phyloP scores from a whole-genome alignment of 2,113 vertebrate genomes.

The Cisticola juncidis region DNA sequence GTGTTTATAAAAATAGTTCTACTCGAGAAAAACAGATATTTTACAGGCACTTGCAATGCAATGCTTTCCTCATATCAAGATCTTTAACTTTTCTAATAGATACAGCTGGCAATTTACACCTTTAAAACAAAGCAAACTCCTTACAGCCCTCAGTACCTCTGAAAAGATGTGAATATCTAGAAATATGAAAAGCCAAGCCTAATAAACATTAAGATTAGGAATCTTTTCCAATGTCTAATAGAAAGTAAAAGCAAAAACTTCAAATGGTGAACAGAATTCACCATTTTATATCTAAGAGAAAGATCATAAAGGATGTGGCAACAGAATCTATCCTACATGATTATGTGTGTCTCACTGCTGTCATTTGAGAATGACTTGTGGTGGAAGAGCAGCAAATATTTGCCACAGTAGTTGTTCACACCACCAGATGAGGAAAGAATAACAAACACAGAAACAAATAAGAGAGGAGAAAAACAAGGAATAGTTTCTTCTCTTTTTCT shows the following conservation, averaged over 20 bases:
- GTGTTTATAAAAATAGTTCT: not conserved
- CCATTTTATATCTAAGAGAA: not conserved
- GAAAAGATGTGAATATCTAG: not conserved
- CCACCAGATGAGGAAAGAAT: not conserved
- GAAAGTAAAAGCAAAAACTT: not conserved
- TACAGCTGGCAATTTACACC: not conserved
- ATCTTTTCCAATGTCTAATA: not conserved
- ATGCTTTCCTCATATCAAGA: not conserved
- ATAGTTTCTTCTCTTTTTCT: not conserved
- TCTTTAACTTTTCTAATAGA: not conserved
- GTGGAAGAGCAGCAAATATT: not conserved
- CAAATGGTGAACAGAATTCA: not conserved
- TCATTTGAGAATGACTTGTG: not conserved
- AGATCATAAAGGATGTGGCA: rapidly evolving
- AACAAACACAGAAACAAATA: not conserved
- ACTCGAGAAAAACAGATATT: not conserved
- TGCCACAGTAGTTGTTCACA: not conserved
- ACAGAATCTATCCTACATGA: not conserved
- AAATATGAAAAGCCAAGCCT: not conserved
- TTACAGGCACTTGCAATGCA: not conserved
- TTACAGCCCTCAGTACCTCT: not conserved
- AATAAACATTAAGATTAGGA: not conserved
- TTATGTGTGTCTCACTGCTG: not conserved
- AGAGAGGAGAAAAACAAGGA: not conserved
- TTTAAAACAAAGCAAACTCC: not conserved